phyloP scores from a whole-genome alignment of 2,888 invertebrate species.

The Teleiodes luculella region DNA sequence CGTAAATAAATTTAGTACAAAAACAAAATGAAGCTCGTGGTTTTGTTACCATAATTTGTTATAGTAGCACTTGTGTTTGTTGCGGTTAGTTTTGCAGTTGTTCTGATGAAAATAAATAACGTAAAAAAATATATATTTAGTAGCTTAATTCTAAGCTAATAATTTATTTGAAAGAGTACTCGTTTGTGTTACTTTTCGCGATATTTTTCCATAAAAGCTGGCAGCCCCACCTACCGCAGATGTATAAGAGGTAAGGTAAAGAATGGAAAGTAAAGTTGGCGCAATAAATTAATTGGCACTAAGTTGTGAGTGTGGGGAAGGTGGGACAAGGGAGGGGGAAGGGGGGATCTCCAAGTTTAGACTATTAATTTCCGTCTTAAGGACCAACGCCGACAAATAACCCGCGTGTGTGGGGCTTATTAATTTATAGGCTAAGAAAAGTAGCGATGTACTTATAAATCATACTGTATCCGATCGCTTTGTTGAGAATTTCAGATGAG shows the following conservation, averaged over 20 bases:
- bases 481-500: not conserved
- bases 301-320: constrained; percentile 62
- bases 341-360: constrained; percentile 68
- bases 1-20: no score
- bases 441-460: constrained; percentile 6
- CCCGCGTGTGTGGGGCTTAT: constrained; percentile 36
- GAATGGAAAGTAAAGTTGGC: constrained; percentile 73
- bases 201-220: constrained; percentile 19
- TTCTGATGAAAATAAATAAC: not conserved
- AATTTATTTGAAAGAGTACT: no score
- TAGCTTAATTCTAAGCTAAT: no score
- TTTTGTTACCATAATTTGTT: no score
- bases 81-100: no score
- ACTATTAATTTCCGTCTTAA: constrained; percentile 76
- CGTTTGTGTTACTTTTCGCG: constrained; percentile 1
- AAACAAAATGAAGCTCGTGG: no score
- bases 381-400: constrained; percentile 60
- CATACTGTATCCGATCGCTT: constrained; percentile 2
- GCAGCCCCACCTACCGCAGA: constrained; percentile 44
- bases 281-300: constrained; percentile 75
- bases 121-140: not conserved
- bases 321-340: not conserved
- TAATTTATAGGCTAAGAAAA: constrained; percentile 18
- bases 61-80: no score
- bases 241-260: constrained; percentile 68